phyloP scores from a whole-genome alignment of 2,797 vertebrate species.

The Parotocinclus haroldoi region DNA sequence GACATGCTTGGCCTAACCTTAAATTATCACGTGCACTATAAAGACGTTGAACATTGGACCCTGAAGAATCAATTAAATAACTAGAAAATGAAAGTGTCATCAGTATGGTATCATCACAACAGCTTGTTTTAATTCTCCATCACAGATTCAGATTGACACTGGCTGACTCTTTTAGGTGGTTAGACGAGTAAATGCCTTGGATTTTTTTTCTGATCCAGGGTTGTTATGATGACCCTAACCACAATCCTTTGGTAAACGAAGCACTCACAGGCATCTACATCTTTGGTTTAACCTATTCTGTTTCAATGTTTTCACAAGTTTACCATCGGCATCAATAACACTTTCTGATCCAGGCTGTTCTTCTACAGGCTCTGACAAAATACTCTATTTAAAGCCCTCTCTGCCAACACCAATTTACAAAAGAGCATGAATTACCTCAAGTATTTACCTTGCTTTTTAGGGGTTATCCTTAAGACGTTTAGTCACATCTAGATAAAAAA shows the following conservation, averaged over 20 bases:
- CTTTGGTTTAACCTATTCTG: conserved; percentile 60
- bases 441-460: conserved; percentile 40
- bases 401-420: conserved; percentile 44
- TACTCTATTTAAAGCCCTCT: conserved; percentile 47
- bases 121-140: conserved; percentile 9
- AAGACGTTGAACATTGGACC: too few species aligned
- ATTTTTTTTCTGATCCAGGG: conserved; percentile 55
- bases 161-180: conserved; percentile 38
- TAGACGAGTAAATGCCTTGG: conserved; percentile 52
- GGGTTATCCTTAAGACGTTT: conserved; percentile 35
- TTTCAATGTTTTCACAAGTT: conserved; percentile 61
- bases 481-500: conserved; percentile 13
- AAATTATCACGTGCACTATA: too few species aligned
- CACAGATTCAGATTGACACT: conserved; percentile 32
- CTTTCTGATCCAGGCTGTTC: conserved; percentile 56
- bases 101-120: neutral
- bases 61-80: too few species aligned
- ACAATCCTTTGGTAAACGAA: conserved; percentile 62
- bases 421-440: conserved; percentile 46
- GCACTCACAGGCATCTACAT: conserved; percentile 59
- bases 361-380: conserved; percentile 45
- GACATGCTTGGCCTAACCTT: too few species aligned
- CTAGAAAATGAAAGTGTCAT: too few species aligned
- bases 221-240: conserved; percentile 64
- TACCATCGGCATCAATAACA: conserved; percentile 59